Base-by-base conservation (phyloP, 2,797 vertebrate genomes). In the Acomys russatus region DNA sequence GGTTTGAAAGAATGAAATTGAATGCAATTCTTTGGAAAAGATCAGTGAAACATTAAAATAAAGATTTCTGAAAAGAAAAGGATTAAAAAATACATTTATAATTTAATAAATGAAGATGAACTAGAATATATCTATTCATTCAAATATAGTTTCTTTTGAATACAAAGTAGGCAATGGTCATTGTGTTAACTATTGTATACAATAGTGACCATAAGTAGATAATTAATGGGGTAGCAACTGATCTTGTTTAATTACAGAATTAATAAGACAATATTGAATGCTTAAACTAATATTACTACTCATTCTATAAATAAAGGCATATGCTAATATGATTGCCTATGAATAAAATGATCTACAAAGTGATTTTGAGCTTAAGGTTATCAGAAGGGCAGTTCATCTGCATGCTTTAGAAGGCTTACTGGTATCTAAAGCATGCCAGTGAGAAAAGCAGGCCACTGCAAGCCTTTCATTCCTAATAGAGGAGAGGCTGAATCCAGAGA, bases 391-490 rank as follows among this genome's bases (percentile, higher is more conserved):
- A 2, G 6, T 17, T 89, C 23, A 35, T 61, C 56, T 23, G 30
- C 63, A 35, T 33, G 33, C n/a, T 74, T 73, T 30, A 9, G 51
- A 17, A 74, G 23, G 33, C 28, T 51, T 35, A 15, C 23, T 76
- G 70, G 38, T 15, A 30, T 28, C 25, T 30, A 12, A 22, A 83
- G 54, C 25, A 66, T 11, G 15, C 22, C 68, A 9, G 20, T 1
- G 12, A 82, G 1, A 3, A 28, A 66, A 54, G 61, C 8, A 5
- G 3, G 12, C 23, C 22, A 3, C 23, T 9, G 0, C 1, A 30
- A 82, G 3, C 38, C 51, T 51, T 74, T 82, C 15, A 2, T 25
- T 51, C 35, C 20, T 35, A 9, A 30, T 17, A 11, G 28, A 3
- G 12, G 4, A 35, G 25, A 51, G 0, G 0, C n/a, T 17, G 33